These are phyloP conservation scores for Mustela lutreola DNA, from an alignment of 2,113 vertebrate species.

Conservation along the genomic window DNA sequence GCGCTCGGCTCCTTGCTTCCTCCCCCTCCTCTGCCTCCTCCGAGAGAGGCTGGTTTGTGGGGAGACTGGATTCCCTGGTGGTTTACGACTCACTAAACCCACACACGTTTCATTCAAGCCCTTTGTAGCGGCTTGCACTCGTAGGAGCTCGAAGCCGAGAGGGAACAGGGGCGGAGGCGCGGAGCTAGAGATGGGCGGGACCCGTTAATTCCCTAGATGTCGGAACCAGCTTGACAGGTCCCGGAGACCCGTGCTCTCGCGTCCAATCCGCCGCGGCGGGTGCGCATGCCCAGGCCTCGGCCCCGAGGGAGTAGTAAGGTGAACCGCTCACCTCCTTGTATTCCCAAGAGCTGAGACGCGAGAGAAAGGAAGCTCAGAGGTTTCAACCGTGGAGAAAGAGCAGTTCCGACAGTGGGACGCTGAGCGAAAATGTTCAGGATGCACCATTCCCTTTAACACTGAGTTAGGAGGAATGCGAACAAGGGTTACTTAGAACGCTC, in stretches of 20 bases:
- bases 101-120: conserved; percentile 49
- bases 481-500: neutral
- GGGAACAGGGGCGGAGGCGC: conserved; percentile 55
- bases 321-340: neutral
- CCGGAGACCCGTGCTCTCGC: fast-evolving
- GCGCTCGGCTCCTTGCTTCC: neutral
- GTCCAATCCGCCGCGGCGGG: neutral
- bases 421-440: neutral
- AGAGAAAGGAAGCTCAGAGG: neutral
- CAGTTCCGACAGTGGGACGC: neutral
- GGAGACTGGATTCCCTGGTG: conserved; percentile 88
- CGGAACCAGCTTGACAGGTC: neutral
- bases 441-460: neutral
- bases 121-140: conserved; percentile 42
- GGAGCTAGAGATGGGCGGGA: conserved; percentile 3
- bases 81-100: conserved; percentile 76
- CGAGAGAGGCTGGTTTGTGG: conserved; percentile 73
- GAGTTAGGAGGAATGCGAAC: neutral
- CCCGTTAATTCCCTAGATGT: conserved; percentile 21
- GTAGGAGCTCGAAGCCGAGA: neutral
- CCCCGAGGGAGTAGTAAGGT: neutral
- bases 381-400: neutral
- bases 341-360: neutral
- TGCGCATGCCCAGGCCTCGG: conserved; percentile 64
- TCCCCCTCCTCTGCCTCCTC: conserved; percentile 34